Evolutionary conservation across 2,113 vertebrate genomes (phyloP).

Genomic region (Plotosus lineatus): DNA sequence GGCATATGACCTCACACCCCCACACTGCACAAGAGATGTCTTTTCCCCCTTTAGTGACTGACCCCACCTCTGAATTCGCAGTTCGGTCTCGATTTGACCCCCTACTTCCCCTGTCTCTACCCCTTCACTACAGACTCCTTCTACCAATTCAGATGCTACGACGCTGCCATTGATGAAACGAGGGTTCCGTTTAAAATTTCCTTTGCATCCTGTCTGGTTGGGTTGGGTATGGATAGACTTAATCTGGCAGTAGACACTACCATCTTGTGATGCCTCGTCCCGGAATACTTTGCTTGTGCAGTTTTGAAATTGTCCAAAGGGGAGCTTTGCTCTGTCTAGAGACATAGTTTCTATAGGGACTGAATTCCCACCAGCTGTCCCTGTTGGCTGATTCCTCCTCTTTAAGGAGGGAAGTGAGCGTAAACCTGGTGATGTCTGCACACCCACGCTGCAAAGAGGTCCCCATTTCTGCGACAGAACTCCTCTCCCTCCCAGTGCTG

Average conservation of each 20-base stretch:
- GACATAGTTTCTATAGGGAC: conserved; percentile 58
- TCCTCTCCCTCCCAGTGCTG: conserved; percentile 69
- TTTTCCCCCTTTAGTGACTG: conserved; percentile 66
- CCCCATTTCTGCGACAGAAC: conserved; percentile 69
- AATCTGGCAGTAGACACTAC: conserved; percentile 73
- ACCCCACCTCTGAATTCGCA: conserved; percentile 62
- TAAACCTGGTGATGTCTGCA: conserved; percentile 76
- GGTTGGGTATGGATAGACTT: conserved; percentile 61
- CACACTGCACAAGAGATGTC: conserved; percentile 58
- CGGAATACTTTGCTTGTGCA: conserved; percentile 63
- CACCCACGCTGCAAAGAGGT: conserved; percentile 74
- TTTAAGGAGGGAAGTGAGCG: conserved; percentile 70
- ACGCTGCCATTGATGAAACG: conserved; percentile 75
- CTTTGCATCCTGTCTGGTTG: conserved; percentile 51
- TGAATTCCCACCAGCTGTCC: conserved; percentile 36
- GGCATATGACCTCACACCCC: conserved; percentile 58
- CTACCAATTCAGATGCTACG: conserved; percentile 75
- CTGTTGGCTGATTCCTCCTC: conserved; percentile 47
- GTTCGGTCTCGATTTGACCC: conserved; percentile 41
- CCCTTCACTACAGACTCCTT: conserved; percentile 71
- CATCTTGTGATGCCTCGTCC: conserved; percentile 68
- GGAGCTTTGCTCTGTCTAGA: conserved; percentile 39
- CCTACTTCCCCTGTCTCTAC: conserved; percentile 51
- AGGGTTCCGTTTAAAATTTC: conserved; percentile 62
- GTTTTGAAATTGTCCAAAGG: conserved; percentile 45